Evolutionary conservation across 2,888 invertebrate species (phyloP), one percentile per base, ranked within the genome.

Genomic region (Poecilus cupreus): DNA sequence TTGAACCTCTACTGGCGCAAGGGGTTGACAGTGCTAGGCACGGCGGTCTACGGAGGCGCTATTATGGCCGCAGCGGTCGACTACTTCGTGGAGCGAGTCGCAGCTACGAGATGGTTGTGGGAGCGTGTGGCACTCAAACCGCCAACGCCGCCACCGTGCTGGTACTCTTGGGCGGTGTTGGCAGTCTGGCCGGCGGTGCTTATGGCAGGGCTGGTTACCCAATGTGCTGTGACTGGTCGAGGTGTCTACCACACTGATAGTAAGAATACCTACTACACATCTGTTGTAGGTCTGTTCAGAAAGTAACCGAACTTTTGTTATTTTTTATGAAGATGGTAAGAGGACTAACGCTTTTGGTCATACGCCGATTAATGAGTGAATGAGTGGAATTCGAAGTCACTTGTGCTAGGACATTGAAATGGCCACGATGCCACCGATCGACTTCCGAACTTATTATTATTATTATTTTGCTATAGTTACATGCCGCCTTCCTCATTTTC

Each of bases 1-100:
- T 88, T 94, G 85, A 94, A 93, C 86, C 90, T 95, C 81, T 94
- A 93, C 87, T 95, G 94, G 91, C 94, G 94, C 87, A 94, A 94
- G 91, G 93, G 92, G 82, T 88, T 95, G 83, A 95, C 95, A 49
- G 93, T 95, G 85, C 89, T 95, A 81, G 94, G 94, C 39, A 95
- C 95, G 11, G 92, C 93, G 84, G 90, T 95, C n/a, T 94, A 95
- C 84, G 96, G 96, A 22, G 94, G 94, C 18, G 94, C 94, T 5
- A 91, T 95, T 80, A 91, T 95, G 84, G 92, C 94, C 8, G 91
- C 92, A 11, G 92, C 94, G 2, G 90, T 94, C 80, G 96, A 96
- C 89, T 95, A 95, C 88, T 94, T 94, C 88, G 91, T 95, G 82
- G 95, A 95, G 87, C 91, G 92, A 86, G 91, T 94, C 88, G 89